phyloP scores from a whole-genome alignment of 2,888 invertebrate genomes.

The Spodoptera littoralis region DNA sequence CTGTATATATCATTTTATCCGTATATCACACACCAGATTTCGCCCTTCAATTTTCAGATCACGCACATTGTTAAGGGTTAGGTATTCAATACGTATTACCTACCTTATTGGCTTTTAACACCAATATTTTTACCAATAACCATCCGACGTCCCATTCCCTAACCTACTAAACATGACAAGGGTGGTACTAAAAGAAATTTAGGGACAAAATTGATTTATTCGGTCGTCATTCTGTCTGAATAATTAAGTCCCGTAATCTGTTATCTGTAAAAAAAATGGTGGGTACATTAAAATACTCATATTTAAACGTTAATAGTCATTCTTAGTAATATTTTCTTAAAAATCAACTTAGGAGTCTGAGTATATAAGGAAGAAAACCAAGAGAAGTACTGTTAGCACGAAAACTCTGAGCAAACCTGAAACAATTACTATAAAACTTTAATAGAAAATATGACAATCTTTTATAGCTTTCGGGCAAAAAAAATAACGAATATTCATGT shows the following conservation, averaged over 20 bases:
- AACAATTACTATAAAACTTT: too few species aligned
- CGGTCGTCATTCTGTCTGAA: slow-evolving; percentile 4
- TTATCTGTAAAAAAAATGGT: too few species aligned
- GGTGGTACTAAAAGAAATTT: slow-evolving; percentile 9
- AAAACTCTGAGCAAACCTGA: too few species aligned
- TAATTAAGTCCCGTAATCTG: slow-evolving; percentile 4
- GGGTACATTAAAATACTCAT: too few species aligned
- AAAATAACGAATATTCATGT: too few species aligned
- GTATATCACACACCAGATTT: slow-evolving; percentile 3
- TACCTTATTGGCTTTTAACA: slow-evolving; percentile 12
- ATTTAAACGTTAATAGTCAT: too few species aligned
- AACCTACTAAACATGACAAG: slow-evolving; percentile 1
- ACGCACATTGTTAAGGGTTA: slow-evolving; percentile 17
- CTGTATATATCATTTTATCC: not conserved
- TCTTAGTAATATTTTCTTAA: too few species aligned
- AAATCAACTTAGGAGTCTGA: too few species aligned
- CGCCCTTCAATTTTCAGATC: slow-evolving; percentile 25
- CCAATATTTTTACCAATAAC: slow-evolving; percentile 26
- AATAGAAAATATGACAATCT: too few species aligned
- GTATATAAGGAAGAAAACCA: too few species aligned
- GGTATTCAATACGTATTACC: slow-evolving; percentile 20
- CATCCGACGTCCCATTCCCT: not conserved
- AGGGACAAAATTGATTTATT: slow-evolving; percentile 7
- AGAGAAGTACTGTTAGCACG: too few species aligned
- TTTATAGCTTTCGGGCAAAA: too few species aligned